Base-by-base conservation (phyloP, 2,888 invertebrate genomes). In the Drosophila multiciliata region DNA sequence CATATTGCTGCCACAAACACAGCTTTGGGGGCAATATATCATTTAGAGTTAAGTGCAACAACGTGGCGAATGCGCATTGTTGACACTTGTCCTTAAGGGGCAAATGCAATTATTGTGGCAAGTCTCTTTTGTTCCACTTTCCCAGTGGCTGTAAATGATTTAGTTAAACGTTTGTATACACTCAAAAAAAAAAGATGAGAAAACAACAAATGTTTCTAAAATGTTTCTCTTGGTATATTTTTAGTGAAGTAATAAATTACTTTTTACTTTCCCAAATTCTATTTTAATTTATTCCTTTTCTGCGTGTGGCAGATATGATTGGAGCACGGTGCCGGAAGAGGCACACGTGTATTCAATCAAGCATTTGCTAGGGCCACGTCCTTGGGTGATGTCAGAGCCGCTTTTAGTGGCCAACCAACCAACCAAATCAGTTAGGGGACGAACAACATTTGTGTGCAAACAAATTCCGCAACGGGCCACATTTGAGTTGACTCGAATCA, bases 381-480 rank as follows among this genome's bases (percentile, higher is more conserved):
- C 85, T 87, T 72, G 50, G 82, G 69, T 87, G 87, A 83, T 83
- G 83, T 83, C 85, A 87, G 71, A 76, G 76, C 66, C 58, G 87
- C 87, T 82, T 87, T 87, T 77, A 83, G 84, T 82, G 82, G 75
- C 75, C 83, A 83, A 17, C 45, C 45, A 83, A 17, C 45, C 45
- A 38, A n/a, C 68, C 58, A 78, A 88, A 88, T 80, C 86, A 80
- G 80, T 65, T 67, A 63, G 54, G 62, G 58, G 58, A 52, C 65
- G 17, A 71, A 55, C 73, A 77, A 66, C 73, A 64, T 63, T 71
- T 72, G 38, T 12, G 66, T 71, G 83, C 80, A 83, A 78, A 80
- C 80, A 83, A 77, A 69, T 38, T 49, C 32, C 35, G 12, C 38
- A 61, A 53, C 23, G 49, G 42, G 52, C 52, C 45, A 32, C 65